Evolutionary conservation across 2,797 vertebrate species (phyloP), one percentile per base, ranked within the genome.

Genomic region (Poeciliopsis turneri): DNA sequence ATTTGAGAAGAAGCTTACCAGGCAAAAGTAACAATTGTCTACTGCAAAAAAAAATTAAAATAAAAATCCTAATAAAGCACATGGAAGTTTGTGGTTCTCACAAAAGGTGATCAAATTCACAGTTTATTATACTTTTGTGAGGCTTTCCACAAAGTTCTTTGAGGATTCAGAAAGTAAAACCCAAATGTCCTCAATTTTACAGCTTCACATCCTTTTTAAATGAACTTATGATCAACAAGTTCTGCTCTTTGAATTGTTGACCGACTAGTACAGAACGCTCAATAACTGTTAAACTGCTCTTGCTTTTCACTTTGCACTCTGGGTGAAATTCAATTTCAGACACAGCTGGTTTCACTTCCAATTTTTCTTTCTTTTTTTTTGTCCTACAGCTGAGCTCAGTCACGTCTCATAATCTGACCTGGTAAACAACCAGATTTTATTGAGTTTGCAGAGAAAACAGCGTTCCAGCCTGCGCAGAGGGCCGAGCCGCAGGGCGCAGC

Each of bases 391-490:
- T 92, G 89, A 88, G 92, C 92, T 94, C 93, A 90, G 92, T 95
- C 94, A 86, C 74, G 89, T 95, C 92, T 89, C 87, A 94, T 94
- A 94, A 95, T 91, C 92, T 89, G 89, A 92, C 92, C 94, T 91
- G 93, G 95, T 95, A 96, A 96, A 95, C 95, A 95, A 95, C 90
- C 87, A 61, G 78, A 88, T 95, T 95, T 95, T 95, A 96, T 96
- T 95, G 92, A 92, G 94, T 96, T 96, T 95, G 92, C 87, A 93
- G 93, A 94, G 93, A 94, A 96, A 95, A 95, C 87, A 95, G 87
- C 75, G 70, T 0, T 91, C 91, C 90, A 92, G 89, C 90, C 92
- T 91, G 66, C 75, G 51, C 64, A 18, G 88, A 16, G 83, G 86
- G 84, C 86, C 85, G 80, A 93, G 90, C 93, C 88, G 84, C 74